Evolutionary conservation across 2,797 vertebrate species (phyloP).

Genomic region (Siniperca scherzeri): DNA sequence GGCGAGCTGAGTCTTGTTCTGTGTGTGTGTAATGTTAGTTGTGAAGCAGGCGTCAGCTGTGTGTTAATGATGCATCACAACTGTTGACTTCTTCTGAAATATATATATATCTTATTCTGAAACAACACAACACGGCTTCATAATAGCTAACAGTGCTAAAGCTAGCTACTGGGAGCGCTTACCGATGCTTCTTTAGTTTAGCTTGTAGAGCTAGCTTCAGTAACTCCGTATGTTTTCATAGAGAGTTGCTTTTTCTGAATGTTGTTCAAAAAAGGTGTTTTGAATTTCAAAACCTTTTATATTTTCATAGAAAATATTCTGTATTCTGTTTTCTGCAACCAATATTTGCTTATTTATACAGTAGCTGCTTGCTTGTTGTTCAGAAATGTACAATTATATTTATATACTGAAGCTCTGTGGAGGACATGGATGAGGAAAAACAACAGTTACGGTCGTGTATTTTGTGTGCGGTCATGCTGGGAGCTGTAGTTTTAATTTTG

Average conservation of each 20-base stretch:
- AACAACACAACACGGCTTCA: too few species aligned
- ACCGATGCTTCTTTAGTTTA: too few species aligned
- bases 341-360: neutral
- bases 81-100: too few species aligned
- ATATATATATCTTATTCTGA: too few species aligned
- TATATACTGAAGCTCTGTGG: neutral
- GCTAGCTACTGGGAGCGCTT: too few species aligned
- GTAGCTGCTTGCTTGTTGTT: neutral
- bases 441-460: too few species aligned
- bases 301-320: neutral
- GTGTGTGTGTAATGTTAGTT: too few species aligned
- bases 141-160: too few species aligned
- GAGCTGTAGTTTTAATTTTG: too few species aligned
- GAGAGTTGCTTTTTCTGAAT: neutral
- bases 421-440: too few species aligned
- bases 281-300: neutral
- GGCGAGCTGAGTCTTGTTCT: neutral
- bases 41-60: neutral
- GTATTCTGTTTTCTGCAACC: neutral
- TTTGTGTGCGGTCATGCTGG: too few species aligned
- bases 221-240: too few species aligned
- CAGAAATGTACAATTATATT: neutral
- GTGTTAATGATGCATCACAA: neutral
- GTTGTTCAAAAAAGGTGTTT: neutral
- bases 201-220: neutral